Evolutionary conservation across 2,797 vertebrate genomes (phyloP), one percentile per base, ranked within the genome.

Genomic region (Octomys mimax): DNA sequence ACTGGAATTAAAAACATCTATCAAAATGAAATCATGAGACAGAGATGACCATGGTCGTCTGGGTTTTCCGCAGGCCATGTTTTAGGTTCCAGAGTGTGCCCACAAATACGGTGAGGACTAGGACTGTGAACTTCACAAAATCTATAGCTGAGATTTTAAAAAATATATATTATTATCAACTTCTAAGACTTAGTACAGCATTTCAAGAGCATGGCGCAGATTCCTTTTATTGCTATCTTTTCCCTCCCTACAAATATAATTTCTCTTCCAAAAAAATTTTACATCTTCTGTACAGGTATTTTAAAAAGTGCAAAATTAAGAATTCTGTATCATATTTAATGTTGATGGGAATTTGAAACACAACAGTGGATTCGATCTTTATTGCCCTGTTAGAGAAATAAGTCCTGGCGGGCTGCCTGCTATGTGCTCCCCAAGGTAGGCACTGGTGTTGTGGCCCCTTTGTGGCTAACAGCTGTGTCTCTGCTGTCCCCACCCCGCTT

Each of bases 301-400:
- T 98, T 92, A 99, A 99, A 99, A 99, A 99, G 99, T 99, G 99
- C 99, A 99, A 99, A 98, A 98, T 99, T 98, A 98, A 98, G 98
- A 98, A 98, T 97, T 98, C 96, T 89, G 92, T 94, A 62, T 95
- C 3, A 4, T 89, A 62, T 97, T 95, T 94, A n/a, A 64, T 4
- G 92, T 87, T 0, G 81, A 80, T 91, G 49, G 96, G 94, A 57
- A 19, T 54, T 4, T 0, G 1, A 78, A 59, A 49, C 62, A 18
- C 52, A 2, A 28, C 19, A 96, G 54, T 42, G 52, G 89, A 1
- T n/a, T 82, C 36, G 46, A 7, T 95, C 24, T 96, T 97, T 98
- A 97, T 97, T 98, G 97, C 96, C 96, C 96, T 33, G 85, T 42
- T 83, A 36, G 39, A 95, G 66, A 24, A 59, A 92, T 22, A 87